phyloP scores from a whole-genome alignment of 2,888 invertebrate genomes.

The Phoronis australis region DNA sequence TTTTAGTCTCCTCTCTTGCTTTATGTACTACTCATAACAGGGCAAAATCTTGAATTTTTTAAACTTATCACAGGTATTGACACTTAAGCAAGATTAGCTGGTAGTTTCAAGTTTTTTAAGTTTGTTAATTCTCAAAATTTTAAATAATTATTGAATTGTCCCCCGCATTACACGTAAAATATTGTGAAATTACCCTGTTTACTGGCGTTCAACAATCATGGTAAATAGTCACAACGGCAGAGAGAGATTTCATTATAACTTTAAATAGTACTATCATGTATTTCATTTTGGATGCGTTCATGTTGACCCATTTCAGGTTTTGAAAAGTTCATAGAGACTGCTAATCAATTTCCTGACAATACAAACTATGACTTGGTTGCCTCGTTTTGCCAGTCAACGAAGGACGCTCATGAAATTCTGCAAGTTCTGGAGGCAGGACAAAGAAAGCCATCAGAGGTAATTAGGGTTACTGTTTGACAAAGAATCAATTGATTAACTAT shows the following conservation, averaged over 20 bases:
- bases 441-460: slow-evolving; percentile 28
- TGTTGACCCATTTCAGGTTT: slow-evolving; percentile 19
- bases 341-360: slow-evolving; percentile 14
- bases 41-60: too few relatives aligned
- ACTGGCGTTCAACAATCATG: too few relatives aligned
- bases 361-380: slow-evolving; percentile 27
- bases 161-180: too few relatives aligned
- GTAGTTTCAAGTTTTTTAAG: too few relatives aligned
- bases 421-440: slow-evolving; percentile 24
- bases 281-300: not conserved
- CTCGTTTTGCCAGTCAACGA: slow-evolving; percentile 25
- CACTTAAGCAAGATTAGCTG: too few relatives aligned
- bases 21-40: too few relatives aligned
- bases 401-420: slow-evolving; percentile 32
- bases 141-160: too few relatives aligned
- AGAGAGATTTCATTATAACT: not conserved
- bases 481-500: too few relatives aligned
- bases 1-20: too few relatives aligned
- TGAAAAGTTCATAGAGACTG: slow-evolving; percentile 23
- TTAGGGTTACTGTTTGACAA: slow-evolving; percentile 1
- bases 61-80: too few relatives aligned
- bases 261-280: not conserved
- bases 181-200: too few relatives aligned
- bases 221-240: not conserved
- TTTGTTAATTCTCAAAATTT: too few relatives aligned